Evolutionary conservation across 1,140 invertebrate species (phyloP), one percentile per base, ranked within the genome.

Genomic region (Drosophila nasuta): DNA sequence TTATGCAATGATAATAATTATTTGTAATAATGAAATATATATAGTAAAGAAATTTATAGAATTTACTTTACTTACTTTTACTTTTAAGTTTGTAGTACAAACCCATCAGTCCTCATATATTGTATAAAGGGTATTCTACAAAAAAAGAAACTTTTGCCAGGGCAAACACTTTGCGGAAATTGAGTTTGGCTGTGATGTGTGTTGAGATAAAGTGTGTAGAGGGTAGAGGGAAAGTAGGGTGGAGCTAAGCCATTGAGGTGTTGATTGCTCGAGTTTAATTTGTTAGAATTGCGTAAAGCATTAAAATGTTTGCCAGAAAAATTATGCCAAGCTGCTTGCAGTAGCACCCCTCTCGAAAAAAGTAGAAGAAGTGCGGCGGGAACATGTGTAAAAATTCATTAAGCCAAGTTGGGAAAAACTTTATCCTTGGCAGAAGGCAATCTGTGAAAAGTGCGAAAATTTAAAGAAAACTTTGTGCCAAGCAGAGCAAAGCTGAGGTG

Each of bases 231-330:
- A 25, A 56, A 25, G 3, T 5, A 8, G 15, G 8, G 13, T 11
- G 20, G 17, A 58, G 70, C 71, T 69, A 70, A 81, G 73, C 51
- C 59, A 43, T 71, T 60, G 63, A 88, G 85, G 85, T 88, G 85
- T 88, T 88, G 85, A 88, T 88, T 88, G 85, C 81, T 85, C 41
- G 78, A 88, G 85, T 89, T 88, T 88, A 88, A 88, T 88, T 88
- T 89, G 85, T 85, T 88, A 76, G 81, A 88, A 89, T 89, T 88
- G 85, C 85, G 85, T 78, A 88, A 88, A 79, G 85, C 78, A 88
- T 88, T 88, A 88, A 88, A 88, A 88, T 88, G 85, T 88, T 88
- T 88, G 81, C 85, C 81, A 68, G 77, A 88, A 82, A 89, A 88
- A 88, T 88, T 88, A 89, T 72, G 60, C 52, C 43, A 57, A 60